Percentiles rank a stretch among this genome's conserved stretches.
Evolutionary conservation across 2,888 invertebrate genomes (phyloP).

Genomic region (Notocelia uddmanniana): DNA sequence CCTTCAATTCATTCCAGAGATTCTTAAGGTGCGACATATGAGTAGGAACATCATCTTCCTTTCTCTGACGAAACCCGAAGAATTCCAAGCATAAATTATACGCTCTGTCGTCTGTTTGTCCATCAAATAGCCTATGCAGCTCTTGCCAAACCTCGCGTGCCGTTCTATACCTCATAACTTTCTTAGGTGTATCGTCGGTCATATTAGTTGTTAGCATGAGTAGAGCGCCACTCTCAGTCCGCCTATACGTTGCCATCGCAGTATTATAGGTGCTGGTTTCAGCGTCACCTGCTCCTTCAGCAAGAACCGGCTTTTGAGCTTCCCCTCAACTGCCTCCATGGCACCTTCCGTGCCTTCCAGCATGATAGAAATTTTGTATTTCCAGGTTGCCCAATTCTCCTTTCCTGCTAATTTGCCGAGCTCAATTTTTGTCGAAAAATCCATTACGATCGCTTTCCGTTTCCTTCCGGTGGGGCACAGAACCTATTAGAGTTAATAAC

Average conservation of each 20-base stretch:
- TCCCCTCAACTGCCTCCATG: too few species aligned
- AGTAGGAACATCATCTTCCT: too few species aligned
- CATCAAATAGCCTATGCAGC: background rate
- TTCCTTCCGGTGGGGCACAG: background rate
- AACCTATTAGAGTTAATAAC: too few species aligned
- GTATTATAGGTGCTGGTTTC: too few species aligned
- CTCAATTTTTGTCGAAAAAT: conserved; percentile 3
- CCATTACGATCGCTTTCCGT: background rate
- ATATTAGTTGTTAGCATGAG: too few species aligned
- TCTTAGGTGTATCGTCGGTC: background rate
- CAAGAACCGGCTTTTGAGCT: too few species aligned
- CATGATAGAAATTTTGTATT: background rate
- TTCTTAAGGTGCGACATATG: background rate
- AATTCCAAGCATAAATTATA: background rate
- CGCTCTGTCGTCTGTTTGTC: background rate
- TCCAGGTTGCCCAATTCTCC: conserved; percentile 6
- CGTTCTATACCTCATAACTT: background rate
- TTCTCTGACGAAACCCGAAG: background rate
- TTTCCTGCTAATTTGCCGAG: conserved; percentile 7
- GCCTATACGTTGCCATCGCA: too few species aligned
- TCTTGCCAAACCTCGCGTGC: conserved; percentile 1
- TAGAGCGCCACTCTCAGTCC: too few species aligned
- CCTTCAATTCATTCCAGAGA: background rate
- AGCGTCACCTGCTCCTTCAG: too few species aligned
- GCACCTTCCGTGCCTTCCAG: too few species aligned